phyloP scores from a whole-genome alignment of 2,797 vertebrate genomes.

The Rhinella marina region DNA sequence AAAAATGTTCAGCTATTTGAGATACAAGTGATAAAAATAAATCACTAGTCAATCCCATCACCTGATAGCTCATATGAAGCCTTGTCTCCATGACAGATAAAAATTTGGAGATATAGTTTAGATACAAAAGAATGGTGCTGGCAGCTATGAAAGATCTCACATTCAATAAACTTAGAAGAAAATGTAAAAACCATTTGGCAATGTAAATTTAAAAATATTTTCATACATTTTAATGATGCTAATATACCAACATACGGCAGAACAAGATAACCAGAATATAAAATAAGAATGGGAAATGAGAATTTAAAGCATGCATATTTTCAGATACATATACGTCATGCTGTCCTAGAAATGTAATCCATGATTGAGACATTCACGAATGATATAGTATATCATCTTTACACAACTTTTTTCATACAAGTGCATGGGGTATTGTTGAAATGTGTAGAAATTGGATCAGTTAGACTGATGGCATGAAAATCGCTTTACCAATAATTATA shows the following conservation, averaged over 20 bases:
- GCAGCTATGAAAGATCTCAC: too few relatives aligned
- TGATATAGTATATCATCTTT: background rate
- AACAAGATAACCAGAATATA: background rate
- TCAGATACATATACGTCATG: background rate
- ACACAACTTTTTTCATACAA: background rate
- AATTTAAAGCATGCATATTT: constrained; percentile 10
- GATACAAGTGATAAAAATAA: too few relatives aligned
- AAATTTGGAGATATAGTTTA: background rate
- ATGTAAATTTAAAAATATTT: constrained; percentile 1
- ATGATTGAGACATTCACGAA: background rate
- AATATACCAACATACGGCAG: constrained; percentile 9
- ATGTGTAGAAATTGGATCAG: background rate
- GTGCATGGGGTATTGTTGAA: background rate
- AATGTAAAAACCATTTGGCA: background rate
- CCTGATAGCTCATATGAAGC: too few relatives aligned
- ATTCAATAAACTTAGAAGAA: background rate
- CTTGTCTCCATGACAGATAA: background rate
- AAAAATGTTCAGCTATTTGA: too few relatives aligned
- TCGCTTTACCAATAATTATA: background rate
- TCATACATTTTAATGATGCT: constrained; percentile 12
- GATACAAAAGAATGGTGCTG: background rate
- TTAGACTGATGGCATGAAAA: too few relatives aligned
- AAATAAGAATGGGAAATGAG: background rate
- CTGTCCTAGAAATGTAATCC: background rate
- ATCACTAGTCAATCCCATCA: too few relatives aligned